phyloP scores from a whole-genome alignment of 2,797 vertebrate genomes.

The Scolopax bukidnonensis region DNA sequence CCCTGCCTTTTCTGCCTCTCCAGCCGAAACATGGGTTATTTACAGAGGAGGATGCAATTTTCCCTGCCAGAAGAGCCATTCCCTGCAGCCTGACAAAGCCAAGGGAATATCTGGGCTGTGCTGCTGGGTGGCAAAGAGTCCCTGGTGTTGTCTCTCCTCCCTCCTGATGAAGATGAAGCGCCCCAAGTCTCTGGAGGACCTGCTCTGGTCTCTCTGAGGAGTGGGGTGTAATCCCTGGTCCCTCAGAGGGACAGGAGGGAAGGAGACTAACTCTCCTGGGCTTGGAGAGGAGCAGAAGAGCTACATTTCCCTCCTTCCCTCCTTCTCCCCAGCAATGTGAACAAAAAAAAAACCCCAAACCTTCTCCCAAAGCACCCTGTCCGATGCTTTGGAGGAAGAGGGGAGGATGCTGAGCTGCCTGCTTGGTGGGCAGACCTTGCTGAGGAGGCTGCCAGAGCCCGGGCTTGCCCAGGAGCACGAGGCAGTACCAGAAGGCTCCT shows the following conservation, averaged over 20 bases:
- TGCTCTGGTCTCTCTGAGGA: not conserved
- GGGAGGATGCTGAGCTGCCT: not conserved
- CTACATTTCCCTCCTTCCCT: not conserved
- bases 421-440: not conserved
- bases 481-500: not conserved
- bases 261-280: not conserved
- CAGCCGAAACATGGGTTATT: not conserved
- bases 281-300: not conserved
- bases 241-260: accelerated
- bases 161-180: not conserved
- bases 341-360: not conserved
- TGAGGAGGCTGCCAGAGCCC: not conserved
- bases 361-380: not conserved
- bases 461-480: not conserved
- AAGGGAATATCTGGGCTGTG: not conserved
- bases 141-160: not conserved
- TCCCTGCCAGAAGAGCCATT: not conserved
- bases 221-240: not conserved
- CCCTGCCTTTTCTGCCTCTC: not conserved
- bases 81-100: not conserved
- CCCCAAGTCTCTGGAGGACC: not conserved
- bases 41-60: not conserved
- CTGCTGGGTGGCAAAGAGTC: not conserved
- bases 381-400: not conserved
- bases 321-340: accelerated